A percentile compares a stretch with the other conserved stretches of the same genome.
These are phyloP conservation scores for Germaria angustata DNA, from an alignment of 2,888 invertebrate genomes.

Conservation along the genomic window DNA sequence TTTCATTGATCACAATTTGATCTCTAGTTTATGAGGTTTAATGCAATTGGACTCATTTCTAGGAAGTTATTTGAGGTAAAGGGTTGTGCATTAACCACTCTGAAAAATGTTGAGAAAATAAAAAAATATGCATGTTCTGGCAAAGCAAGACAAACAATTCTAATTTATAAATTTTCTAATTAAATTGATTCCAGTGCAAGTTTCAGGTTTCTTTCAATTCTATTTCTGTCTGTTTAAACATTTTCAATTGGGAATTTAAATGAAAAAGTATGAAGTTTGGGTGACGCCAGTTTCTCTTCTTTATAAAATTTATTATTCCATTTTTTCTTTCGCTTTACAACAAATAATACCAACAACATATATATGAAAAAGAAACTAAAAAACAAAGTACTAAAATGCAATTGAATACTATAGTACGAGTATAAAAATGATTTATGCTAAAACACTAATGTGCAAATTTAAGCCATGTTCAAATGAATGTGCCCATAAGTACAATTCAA, in stretches of 20 bases:
- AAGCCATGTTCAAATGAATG: conserved; percentile 50
- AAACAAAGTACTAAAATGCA: conserved; percentile 68
- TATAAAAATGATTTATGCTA: conserved; percentile 75
- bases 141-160: no score
- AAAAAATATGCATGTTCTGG: no score
- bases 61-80: no score
- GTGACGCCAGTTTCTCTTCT: conserved; percentile 56
- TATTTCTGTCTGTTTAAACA: no score
- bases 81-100: no score
- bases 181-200: no score
- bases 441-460: conserved; percentile 75
- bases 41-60: no score
- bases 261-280: conserved; percentile 5
- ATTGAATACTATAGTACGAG: conserved; percentile 72
- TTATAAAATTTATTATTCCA: conserved; percentile 45
- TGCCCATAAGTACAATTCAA: conserved; percentile 9
- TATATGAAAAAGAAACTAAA: not conserved
- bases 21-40: no score
- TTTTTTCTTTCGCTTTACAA: conserved; percentile 25
- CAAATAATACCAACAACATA: conserved; percentile 24
- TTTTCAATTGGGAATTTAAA: not conserved
- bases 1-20: no score
- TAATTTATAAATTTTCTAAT: no score
- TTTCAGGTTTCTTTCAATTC: no score
- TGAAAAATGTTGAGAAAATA: no score